Evolutionary conservation across 2,888 invertebrate genomes (phyloP).

Genomic region (Gastracanthus pulcherrimus): DNA sequence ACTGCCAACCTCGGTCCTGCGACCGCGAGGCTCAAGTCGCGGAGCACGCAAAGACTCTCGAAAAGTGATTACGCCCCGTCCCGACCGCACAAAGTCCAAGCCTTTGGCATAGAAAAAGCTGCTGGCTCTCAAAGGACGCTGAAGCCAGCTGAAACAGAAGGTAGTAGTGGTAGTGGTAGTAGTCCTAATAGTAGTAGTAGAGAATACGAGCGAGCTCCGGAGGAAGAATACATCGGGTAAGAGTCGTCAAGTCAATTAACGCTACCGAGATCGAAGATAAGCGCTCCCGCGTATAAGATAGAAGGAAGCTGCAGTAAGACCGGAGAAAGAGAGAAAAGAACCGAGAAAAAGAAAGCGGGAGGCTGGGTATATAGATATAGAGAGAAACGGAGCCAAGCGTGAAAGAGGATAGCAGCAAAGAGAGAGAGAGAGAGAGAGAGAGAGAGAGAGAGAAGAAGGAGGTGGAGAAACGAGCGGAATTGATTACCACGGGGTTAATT

Average conservation of each 20-base stretch:
- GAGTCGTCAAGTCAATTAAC: conserved; percentile 64
- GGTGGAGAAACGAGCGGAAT: conserved; percentile 55
- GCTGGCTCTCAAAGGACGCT: conserved; percentile 27
- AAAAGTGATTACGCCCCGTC: conserved; percentile 27
- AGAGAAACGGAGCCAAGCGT: too few relatives aligned
- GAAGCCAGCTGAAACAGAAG: background rate
- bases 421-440: conserved; percentile 34
- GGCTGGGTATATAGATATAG: too few relatives aligned
- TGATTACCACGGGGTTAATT: conserved; percentile 61
- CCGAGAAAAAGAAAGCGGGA: conserved; percentile 13
- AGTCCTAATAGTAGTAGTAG: too few relatives aligned
- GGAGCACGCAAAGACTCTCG: background rate
- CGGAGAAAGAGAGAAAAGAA: conserved; percentile 9
- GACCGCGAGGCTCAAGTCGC: background rate
- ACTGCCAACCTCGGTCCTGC: background rate
- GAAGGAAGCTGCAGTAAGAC: conserved; percentile 40
- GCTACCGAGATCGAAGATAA: conserved; percentile 61
- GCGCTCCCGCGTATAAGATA: too few relatives aligned
- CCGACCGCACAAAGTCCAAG: background rate
- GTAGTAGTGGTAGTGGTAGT: background rate
- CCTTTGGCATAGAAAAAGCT: conserved; percentile 1
- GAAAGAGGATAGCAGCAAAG: conserved; percentile 26
- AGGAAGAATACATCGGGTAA: conserved; percentile 55
- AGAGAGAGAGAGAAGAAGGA: too few relatives aligned
- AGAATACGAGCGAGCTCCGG: background rate